phyloP scores from a whole-genome alignment of 2,888 invertebrate species.

The Caenorhabditis japonica region DNA sequence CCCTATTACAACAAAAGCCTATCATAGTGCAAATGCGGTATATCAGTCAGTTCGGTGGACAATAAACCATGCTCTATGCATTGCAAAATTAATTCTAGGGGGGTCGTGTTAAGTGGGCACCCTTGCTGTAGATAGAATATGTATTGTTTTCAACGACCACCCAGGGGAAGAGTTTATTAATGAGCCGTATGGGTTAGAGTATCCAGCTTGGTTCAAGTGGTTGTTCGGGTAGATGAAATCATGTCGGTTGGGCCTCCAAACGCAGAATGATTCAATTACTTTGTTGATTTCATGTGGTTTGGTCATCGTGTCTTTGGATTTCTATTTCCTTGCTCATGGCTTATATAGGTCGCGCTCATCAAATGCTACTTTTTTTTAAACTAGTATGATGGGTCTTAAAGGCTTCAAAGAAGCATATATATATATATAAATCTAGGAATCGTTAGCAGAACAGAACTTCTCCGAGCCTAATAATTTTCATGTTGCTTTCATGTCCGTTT shows the following conservation, averaged over 20 bases:
- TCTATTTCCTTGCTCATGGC: too few relatives aligned
- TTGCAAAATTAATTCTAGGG: constrained; percentile 27
- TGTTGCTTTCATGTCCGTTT: too few relatives aligned
- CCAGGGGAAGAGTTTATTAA: constrained; percentile 49
- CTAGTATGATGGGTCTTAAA: too few relatives aligned
- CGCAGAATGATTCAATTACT: constrained; percentile 43
- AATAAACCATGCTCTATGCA: constrained; percentile 33
- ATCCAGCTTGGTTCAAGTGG: constrained; percentile 47
- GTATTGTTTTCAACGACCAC: constrained; percentile 41
- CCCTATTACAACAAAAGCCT: constrained; percentile 6
- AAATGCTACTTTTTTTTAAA: too few relatives aligned
- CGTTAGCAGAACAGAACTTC: neutral
- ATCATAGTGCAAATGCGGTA: constrained; percentile 15
- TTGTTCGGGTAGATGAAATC: constrained; percentile 36
- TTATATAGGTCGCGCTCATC: too few relatives aligned
- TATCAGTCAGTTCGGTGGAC: constrained; percentile 14
- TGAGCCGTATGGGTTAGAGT: constrained; percentile 45
- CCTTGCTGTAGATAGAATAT: constrained; percentile 43
- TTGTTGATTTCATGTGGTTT: constrained; percentile 44
- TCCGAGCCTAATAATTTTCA: neutral
- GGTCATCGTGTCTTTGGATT: neutral
- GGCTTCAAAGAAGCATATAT: too few relatives aligned
- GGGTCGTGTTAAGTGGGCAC: constrained; percentile 4
- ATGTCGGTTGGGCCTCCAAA: constrained; percentile 8
- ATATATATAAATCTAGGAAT: too few relatives aligned